Percentiles rank a stretch among this genome's conserved stretches.
Conservation (phyloP, 2,888 invertebrate species). For the Cremastobaeus sp. region DNA sequence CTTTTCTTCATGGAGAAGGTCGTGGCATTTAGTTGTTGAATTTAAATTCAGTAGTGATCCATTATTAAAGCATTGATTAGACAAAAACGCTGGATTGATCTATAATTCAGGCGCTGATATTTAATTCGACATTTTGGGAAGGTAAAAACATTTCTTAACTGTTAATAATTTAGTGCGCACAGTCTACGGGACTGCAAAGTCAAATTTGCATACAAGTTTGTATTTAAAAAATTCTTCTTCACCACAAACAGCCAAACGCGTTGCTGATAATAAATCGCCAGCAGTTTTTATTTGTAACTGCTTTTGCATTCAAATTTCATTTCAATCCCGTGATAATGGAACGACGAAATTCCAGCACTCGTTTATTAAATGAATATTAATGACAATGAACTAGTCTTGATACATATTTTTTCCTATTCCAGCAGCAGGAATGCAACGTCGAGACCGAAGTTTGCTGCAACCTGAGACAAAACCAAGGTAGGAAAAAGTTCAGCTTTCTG, state of each 20-base stretch:
- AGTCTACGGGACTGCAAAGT: background rate
- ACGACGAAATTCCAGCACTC: no score
- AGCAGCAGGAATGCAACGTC: constrained; percentile 68
- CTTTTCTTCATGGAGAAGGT: no score
- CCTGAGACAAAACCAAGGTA: constrained; percentile 43
- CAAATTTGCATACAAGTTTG: constrained; percentile 13
- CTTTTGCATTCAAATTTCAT: background rate
- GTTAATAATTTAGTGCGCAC: background rate
- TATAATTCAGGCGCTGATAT: background rate
- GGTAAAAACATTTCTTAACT: background rate
- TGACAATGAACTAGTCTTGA: no score
- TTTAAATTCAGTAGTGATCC: no score
- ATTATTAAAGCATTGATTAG: no score
- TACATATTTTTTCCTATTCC: constrained; percentile 46
- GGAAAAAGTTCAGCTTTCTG: no score
- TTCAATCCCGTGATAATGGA: no score
- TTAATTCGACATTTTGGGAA: background rate
- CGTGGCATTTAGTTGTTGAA: no score
- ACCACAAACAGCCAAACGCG: no score
- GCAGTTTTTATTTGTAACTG: background rate
- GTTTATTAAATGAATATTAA: background rate
- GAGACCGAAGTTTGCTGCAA: constrained; percentile 69
- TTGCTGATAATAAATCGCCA: background rate
- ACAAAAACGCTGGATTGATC: no score
- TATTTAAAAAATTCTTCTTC: background rate